Percentiles rank a stretch among this genome's conserved stretches.
Conservation (phyloP, 2,113 vertebrate species). For the Brachyistius frenatus region DNA sequence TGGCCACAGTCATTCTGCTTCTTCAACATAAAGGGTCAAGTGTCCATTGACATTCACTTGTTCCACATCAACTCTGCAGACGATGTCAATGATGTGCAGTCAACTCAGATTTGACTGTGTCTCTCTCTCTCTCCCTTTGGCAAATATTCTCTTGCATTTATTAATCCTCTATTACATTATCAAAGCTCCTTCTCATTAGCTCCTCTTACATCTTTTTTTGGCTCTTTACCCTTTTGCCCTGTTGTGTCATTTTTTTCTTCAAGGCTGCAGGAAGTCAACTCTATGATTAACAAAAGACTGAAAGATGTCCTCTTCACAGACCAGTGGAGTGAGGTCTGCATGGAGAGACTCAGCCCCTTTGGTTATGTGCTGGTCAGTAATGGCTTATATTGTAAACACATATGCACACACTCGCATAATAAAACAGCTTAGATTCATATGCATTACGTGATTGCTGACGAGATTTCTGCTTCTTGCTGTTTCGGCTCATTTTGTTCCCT, state of each 20-base stretch:
- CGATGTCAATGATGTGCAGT: slow-evolving; percentile 35
- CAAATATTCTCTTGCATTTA: background rate
- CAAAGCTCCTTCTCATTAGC: slow-evolving; percentile 28
- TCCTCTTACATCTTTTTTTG: slow-evolving; percentile 25
- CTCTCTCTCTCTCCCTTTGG: background rate
- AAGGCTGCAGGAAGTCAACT: slow-evolving; percentile 98
- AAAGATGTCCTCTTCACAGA: slow-evolving; percentile 98
- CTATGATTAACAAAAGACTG: slow-evolving; percentile 96
- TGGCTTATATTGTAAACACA: slow-evolving; percentile 57
- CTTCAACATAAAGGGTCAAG: slow-evolving; percentile 1
- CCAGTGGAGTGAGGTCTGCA: slow-evolving; percentile 98
- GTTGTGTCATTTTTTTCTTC: slow-evolving; percentile 56
- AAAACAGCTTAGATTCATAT: slow-evolving; percentile 12
- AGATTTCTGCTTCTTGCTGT: slow-evolving; percentile 42
- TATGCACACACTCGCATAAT: slow-evolving; percentile 32
- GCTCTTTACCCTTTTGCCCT: slow-evolving; percentile 41
- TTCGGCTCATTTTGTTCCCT: slow-evolving; percentile 58
- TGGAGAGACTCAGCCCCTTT: slow-evolving; percentile 94
- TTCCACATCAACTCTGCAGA: slow-evolving; percentile 13
- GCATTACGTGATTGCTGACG: slow-evolving; percentile 6
- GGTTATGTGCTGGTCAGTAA: slow-evolving; percentile 94
- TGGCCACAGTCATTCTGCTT: background rate
- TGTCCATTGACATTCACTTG: slow-evolving; percentile 9
- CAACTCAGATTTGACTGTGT: slow-evolving; percentile 7
- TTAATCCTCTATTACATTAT: slow-evolving; percentile 23